Conservation (phyloP, 1,140 invertebrate species). For the Aphis gossypii region DNA sequence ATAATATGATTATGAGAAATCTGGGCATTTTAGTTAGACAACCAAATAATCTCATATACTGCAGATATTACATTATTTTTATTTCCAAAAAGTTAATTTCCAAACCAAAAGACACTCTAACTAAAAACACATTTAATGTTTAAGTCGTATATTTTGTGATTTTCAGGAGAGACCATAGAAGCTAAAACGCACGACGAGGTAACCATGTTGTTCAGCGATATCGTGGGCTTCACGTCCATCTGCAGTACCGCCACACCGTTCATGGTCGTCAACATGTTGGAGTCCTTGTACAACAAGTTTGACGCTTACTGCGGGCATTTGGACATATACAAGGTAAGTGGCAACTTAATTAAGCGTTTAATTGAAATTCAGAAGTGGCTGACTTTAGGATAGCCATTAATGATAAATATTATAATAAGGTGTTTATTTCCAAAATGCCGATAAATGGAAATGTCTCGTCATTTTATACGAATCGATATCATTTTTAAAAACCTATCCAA, state of each 20-base stretch:
- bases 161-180: constrained; percentile 83
- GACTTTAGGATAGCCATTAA: not conserved
- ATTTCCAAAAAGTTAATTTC: too few species aligned
- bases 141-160: not conserved
- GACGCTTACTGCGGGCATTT: constrained; percentile 88
- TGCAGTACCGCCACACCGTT: constrained; percentile 88
- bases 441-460: not conserved
- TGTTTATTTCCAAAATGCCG: not conserved
- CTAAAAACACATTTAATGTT: not conserved
- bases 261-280: constrained; percentile 94
- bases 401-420: not conserved
- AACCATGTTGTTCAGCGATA: constrained; percentile 93
- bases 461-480: not conserved
- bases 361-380: not conserved
- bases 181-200: constrained; percentile 90
- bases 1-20: too few species aligned
- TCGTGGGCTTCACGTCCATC: constrained; percentile 95
- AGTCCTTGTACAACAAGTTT: constrained; percentile 90
- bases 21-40: too few species aligned
- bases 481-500: not conserved
- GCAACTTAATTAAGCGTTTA: not conserved
- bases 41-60: too few species aligned
- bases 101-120: too few species aligned
- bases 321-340: constrained; percentile 89
- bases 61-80: too few species aligned